Base-by-base conservation (phyloP, 2,888 invertebrate genomes). In the Heterodera filipjevi region DNA sequence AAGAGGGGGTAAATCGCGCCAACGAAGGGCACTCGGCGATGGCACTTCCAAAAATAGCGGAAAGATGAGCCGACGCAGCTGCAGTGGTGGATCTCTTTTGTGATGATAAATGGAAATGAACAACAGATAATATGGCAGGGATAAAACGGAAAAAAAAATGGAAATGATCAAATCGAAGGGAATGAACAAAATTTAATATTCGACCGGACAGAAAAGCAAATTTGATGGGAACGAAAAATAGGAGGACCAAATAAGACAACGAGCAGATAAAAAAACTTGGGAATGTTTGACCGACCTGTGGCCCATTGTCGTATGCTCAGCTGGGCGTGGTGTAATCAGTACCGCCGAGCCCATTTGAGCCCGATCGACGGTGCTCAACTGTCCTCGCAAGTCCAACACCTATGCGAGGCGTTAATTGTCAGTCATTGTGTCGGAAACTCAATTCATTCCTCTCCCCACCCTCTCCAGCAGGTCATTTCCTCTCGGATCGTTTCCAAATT, bases 1-100 rank as follows among this genome's bases (percentile, higher is more conserved):
- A 22, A 80, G 66, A 46, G 53, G 27, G 46, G 80, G 71, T 3
- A 80, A 78, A 27, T 32, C n/a, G 12, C 71, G 27, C 64, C 64
- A 81, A n/a, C 66, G 77, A n/a, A 70, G 35, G 27, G 44, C 27
- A 33, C 39, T 70, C 32, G 33, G 68, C 33, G 66, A 35, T 1
- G 71, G 76, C 46, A 82, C 76, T 10, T 66, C 39, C 14, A 81
- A 22, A 77, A 66, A 6, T 8, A 76, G 59, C 59, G 59, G 59
- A 59, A 59, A 19, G 5, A 53, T 5, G 22, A 53, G 22, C 1
- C 22, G 53, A 2, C 53, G n/a, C n/a, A n/a, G n/a, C n/a, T n/a
- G n/a, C 19, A 35, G 19, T 19, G 3, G 39, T 19, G 3, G 19
- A 19, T 22, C 32, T 2, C 59, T 72, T 71, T 32, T 14, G 27